These are phyloP conservation scores for Etheostoma cragini DNA, from an alignment of 2,113 vertebrate genomes.

Conservation along the genomic window DNA sequence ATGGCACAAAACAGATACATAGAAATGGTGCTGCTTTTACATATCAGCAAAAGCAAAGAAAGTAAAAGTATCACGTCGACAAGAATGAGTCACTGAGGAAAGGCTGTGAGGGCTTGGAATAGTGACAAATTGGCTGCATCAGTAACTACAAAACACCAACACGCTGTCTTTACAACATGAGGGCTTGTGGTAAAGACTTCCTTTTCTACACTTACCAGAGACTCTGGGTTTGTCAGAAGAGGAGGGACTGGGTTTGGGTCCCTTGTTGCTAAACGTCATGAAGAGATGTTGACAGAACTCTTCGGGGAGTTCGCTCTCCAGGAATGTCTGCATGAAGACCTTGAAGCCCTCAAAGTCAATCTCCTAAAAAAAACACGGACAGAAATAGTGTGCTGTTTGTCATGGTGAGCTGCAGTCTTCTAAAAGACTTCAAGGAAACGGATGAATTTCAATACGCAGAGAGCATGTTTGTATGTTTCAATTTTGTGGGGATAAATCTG, in stretches of 20 bases:
- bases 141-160: conserved; percentile 9
- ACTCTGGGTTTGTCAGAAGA: conserved; percentile 85
- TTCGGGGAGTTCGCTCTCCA: conserved; percentile 92
- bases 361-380: conserved; percentile 77
- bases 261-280: conserved; percentile 93
- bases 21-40: not conserved
- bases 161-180: not conserved
- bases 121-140: not conserved
- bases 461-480: not conserved
- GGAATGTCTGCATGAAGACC: conserved; percentile 96
- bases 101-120: not conserved
- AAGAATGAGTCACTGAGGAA: not conserved
- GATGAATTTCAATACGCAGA: not conserved
- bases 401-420: not conserved
- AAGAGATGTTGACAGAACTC: conserved; percentile 94
- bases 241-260: conserved; percentile 86
- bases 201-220: conserved; percentile 66
- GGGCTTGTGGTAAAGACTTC: conserved; percentile 23
- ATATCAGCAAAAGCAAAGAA: not conserved
- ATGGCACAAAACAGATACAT: conserved; percentile 7
- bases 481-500: not conserved
- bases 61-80: not conserved
- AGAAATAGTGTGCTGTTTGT: not conserved
- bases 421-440: not conserved
- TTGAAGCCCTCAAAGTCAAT: conserved; percentile 96